Conservation (phyloP, 2,797 vertebrate species). For the Sebastes cheni region DNA sequence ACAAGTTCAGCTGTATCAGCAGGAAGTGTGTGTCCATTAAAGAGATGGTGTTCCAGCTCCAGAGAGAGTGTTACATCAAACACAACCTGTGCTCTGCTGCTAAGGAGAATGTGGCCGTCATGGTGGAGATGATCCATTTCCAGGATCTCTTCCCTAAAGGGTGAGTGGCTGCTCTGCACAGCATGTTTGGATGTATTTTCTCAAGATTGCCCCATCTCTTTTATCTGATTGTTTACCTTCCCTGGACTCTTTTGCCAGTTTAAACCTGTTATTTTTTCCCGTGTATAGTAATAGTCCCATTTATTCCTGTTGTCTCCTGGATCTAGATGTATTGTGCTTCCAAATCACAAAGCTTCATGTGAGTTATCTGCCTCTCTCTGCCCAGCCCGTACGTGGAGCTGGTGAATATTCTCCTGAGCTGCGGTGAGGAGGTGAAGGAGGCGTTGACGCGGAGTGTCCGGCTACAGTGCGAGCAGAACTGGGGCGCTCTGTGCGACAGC, state of each 20-base stretch:
- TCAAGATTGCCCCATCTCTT: neutral
- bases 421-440: conserved; percentile 95
- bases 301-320: conserved; percentile 17
- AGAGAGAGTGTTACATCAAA: conserved; percentile 96
- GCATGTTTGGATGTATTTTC: conserved; percentile 1
- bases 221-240: conserved; percentile 9
- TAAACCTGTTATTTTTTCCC: neutral
- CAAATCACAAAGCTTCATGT: conserved; percentile 16
- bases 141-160: conserved; percentile 97
- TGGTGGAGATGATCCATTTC: conserved; percentile 99
- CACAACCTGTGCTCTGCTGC: conserved; percentile 96
- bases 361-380: conserved; percentile 46
- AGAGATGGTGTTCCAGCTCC: conserved; percentile 98
- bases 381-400: conserved; percentile 94
- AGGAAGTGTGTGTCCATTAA: conserved; percentile 98
- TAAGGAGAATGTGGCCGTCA: conserved; percentile 94
- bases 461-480: conserved; percentile 95
- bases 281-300: conserved; percentile 16
- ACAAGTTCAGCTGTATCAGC: conserved; percentile 98
- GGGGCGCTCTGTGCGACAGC: conserved; percentile 96
- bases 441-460: conserved; percentile 92
- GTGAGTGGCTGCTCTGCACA: conserved; percentile 80
- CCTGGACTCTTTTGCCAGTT: neutral
- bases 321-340: conserved; percentile 8
- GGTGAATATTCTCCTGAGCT: conserved; percentile 94